These are phyloP conservation scores for Callionymus lyra DNA, from an alignment of 2,113 vertebrate genomes.

Conservation along the genomic window DNA sequence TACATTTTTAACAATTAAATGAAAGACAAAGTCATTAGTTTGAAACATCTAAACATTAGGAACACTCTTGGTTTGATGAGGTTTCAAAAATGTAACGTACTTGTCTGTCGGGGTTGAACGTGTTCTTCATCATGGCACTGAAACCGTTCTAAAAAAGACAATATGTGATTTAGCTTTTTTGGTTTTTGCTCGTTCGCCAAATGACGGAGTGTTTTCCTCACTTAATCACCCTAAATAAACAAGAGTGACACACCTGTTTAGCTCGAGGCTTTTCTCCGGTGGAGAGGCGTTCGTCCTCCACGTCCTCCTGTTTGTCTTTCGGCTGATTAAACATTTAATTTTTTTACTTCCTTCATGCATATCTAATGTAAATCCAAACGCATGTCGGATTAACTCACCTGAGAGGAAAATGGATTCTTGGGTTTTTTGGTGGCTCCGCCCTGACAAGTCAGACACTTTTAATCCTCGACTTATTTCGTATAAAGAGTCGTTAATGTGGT, in stretches of 20 bases:
- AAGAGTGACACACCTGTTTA: constrained; percentile 27
- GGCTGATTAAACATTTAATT: constrained; percentile 7
- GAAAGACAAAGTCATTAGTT: no score
- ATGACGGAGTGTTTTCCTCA: neutral
- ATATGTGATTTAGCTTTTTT: neutral
- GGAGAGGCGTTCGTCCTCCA: constrained; percentile 6
- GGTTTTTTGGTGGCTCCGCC: constrained; percentile 21
- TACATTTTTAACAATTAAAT: neutral
- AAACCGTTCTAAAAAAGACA: constrained; percentile 29
- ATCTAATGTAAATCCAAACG: neutral
- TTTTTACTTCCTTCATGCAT: rapidly evolving
- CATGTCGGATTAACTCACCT: constrained; percentile 21
- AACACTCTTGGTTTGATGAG: no score
- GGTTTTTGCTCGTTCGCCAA: neutral
- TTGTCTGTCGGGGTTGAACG: constrained; percentile 26
- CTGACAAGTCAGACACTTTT: constrained; percentile 8
- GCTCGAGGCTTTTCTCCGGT: constrained; percentile 27
- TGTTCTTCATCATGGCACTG: constrained; percentile 34
- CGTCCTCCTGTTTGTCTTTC: constrained; percentile 34
- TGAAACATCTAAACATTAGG: no score
- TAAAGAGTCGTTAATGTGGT: no score
- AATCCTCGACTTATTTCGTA: no score
- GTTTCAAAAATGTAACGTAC: constrained; percentile 4
- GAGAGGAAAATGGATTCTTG: constrained; percentile 36
- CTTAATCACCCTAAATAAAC: neutral